Evolutionary conservation across 2,113 vertebrate species (phyloP).

Genomic region (Sylvicapra grimmia): DNA sequence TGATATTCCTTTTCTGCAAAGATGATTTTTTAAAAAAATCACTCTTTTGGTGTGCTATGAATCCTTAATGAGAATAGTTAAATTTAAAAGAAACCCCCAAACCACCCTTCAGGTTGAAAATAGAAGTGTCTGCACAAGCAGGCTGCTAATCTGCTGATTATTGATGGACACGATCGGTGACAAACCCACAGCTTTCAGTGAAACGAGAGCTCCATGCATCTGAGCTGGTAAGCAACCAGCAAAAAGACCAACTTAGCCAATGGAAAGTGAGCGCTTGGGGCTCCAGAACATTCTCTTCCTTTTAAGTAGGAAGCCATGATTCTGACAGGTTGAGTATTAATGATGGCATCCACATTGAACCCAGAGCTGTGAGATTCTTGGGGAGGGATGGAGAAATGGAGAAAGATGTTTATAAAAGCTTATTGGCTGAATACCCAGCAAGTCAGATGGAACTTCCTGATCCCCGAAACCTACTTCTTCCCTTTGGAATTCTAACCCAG

Average conservation of each 20-base stretch:
- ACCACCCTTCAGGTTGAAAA: constrained; percentile 61
- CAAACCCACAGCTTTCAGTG: not conserved
- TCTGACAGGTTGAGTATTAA: not conserved
- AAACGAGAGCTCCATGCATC: not conserved
- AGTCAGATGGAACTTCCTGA: not conserved
- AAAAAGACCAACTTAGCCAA: not conserved
- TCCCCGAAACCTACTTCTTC: not conserved
- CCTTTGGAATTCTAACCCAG: not conserved
- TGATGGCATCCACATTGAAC: not conserved
- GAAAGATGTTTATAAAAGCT: not conserved
- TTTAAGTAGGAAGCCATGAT: not conserved
- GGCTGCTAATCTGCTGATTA: constrained; percentile 43
- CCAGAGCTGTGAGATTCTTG: not conserved
- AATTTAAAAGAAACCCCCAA: constrained; percentile 64
- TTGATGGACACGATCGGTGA: not conserved
- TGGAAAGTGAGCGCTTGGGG: not conserved
- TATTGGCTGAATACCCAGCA: not conserved
- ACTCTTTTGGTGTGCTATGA: constrained; percentile 61
- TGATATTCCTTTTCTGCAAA: constrained; percentile 68
- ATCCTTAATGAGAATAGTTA: constrained; percentile 65
- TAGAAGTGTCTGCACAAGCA: constrained; percentile 45
- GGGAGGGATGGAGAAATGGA: not conserved
- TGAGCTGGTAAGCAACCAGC: not conserved
- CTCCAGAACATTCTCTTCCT: not conserved
- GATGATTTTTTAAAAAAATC: constrained; percentile 57